These are phyloP conservation scores for Hydriomena furcata DNA, from an alignment of 2,888 invertebrate species.

Conservation along the genomic window DNA sequence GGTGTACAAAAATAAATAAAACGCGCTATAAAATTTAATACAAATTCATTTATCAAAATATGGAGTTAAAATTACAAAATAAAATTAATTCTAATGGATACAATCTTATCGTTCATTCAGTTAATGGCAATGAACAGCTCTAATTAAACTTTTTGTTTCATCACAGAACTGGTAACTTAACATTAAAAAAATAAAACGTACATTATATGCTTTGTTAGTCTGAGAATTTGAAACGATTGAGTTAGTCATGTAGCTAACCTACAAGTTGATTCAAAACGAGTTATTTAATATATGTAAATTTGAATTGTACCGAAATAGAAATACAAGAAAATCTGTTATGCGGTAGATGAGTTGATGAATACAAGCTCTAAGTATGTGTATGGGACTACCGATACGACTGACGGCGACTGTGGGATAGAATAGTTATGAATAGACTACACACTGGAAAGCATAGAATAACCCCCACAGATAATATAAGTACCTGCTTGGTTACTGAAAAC, in stretches of 20 bases:
- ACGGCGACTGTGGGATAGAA: too few species aligned
- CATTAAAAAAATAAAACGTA: constrained; percentile 20
- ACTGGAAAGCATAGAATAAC: too few species aligned
- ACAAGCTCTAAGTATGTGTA: too few species aligned
- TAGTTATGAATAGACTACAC: too few species aligned
- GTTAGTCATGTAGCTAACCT: not conserved
- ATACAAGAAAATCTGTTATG: not conserved
- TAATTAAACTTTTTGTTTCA: constrained; percentile 52
- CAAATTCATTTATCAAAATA: constrained; percentile 39
- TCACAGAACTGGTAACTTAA: constrained; percentile 69
- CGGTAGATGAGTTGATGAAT: too few species aligned
- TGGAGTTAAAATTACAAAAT: constrained; percentile 28
- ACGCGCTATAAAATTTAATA: constrained; percentile 30
- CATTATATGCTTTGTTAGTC: constrained; percentile 17
- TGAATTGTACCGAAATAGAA: not conserved
- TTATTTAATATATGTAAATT: too few species aligned
- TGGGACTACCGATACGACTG: too few species aligned
- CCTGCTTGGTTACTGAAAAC: too few species aligned
- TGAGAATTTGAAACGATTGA: not conserved
- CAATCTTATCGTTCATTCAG: constrained; percentile 22
- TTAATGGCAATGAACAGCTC: constrained; percentile 45
- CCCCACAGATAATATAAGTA: too few species aligned
- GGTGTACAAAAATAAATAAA: too few species aligned
- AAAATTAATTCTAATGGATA: constrained; percentile 37
- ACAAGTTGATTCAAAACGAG: not conserved